Conservation (phyloP, 2,888 invertebrate species). For the Macaria notata region DNA sequence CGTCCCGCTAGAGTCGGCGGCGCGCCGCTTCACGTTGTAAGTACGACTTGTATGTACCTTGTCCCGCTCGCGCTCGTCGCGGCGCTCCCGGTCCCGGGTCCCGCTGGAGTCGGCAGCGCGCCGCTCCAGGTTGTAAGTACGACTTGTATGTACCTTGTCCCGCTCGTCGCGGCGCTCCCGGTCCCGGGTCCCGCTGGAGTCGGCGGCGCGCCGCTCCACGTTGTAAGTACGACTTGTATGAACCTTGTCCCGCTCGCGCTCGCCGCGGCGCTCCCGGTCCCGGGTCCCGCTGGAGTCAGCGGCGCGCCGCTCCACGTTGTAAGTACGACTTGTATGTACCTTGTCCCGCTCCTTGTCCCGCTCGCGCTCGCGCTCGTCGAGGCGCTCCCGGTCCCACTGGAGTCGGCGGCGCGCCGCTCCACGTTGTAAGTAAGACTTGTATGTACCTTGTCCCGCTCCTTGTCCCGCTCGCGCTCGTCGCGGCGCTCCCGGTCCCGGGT, state of each 20-base stretch:
- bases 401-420: slow-evolving; percentile 71
- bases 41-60: background rate
- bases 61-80: slow-evolving; percentile 47
- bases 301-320: slow-evolving; percentile 81
- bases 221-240: slow-evolving; percentile 58
- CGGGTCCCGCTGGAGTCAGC: slow-evolving; percentile 72
- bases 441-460: slow-evolving; percentile 38
- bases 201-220: slow-evolving; percentile 74
- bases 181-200: slow-evolving; percentile 72
- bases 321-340: no score
- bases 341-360: slow-evolving; percentile 42
- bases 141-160: slow-evolving; percentile 33
- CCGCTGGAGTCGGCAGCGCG: slow-evolving; percentile 75
- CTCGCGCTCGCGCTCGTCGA: slow-evolving; percentile 43
- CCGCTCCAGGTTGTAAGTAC: slow-evolving; percentile 79
- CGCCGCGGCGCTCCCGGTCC: slow-evolving; percentile 51
- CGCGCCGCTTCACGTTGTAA: slow-evolving; percentile 79
- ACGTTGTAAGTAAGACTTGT: slow-evolving; percentile 68
- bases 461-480: slow-evolving; percentile 44
- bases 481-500: slow-evolving; percentile 57
- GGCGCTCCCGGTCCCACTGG: slow-evolving; percentile 62
- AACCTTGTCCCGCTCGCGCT: slow-evolving; percentile 45
- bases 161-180: slow-evolving; percentile 45
- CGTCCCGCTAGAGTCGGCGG: slow-evolving; percentile 72
- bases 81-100: slow-evolving; percentile 56